A percentile compares a stretch with the other conserved stretches of the same genome.
These are phyloP conservation scores for Orchestes rusci DNA, from an alignment of 2,888 invertebrate species.

Conservation along the genomic window DNA sequence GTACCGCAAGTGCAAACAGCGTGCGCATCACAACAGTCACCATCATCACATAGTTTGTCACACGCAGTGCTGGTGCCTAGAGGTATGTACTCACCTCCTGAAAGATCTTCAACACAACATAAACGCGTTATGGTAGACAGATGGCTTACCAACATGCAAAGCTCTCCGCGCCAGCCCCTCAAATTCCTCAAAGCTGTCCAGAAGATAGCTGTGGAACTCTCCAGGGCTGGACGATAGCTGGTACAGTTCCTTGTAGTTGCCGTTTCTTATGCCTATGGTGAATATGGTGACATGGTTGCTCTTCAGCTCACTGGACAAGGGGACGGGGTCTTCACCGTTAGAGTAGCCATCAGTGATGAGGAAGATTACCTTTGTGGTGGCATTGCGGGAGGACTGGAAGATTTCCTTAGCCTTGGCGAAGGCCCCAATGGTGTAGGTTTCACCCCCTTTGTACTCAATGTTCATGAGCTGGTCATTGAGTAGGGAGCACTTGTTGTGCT, in stretches of 20 bases:
- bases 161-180: conserved; percentile 61
- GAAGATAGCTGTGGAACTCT: conserved; percentile 56
- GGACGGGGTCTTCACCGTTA: conserved; percentile 60
- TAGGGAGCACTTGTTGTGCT: conserved; percentile 58
- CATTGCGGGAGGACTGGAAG: conserved; percentile 41
- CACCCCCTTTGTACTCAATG: conserved; percentile 58
- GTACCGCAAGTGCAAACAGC: conserved; percentile 61
- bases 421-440: conserved; percentile 63
- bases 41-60: conserved; percentile 47
- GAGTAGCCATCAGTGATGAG: conserved; percentile 66
- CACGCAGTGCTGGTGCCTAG: conserved; percentile 48
- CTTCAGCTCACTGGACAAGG: conserved; percentile 52
- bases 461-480: conserved; percentile 53
- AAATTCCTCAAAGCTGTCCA: conserved; percentile 62
- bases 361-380: conserved; percentile 55
- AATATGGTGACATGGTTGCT: conserved; percentile 50
- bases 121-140: too few species aligned
- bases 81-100: conserved; percentile 51
- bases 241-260: conserved; percentile 55
- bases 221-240: conserved; percentile 58
- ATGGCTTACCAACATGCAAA: conserved; percentile 56
- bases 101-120: conserved; percentile 49
- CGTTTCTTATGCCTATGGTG: conserved; percentile 55
- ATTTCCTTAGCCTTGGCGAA: conserved; percentile 54
- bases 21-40: conserved; percentile 52